These are phyloP conservation scores for Pentamera pediparva DNA, from an alignment of 53 echinoderm and acorn worm species.

Conservation along the genomic window DNA sequence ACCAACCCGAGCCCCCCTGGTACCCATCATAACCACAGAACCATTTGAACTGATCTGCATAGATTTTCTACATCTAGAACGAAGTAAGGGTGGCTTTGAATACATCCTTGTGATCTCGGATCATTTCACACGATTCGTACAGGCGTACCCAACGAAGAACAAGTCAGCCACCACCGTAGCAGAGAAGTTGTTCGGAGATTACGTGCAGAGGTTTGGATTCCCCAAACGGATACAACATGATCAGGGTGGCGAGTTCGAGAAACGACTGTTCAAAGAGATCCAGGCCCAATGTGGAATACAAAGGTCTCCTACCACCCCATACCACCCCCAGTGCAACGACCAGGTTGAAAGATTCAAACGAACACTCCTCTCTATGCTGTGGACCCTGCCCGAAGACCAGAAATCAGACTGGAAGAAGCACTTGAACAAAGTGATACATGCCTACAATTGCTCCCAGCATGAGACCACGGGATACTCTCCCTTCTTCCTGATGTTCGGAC, in stretches of 20 bases:
- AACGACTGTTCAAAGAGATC: slow-evolving; percentile 36
- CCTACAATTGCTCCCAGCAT: slow-evolving; percentile 46
- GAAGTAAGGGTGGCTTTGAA: slow-evolving; percentile 10
- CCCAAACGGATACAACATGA: slow-evolving; percentile 45
- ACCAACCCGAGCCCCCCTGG: not conserved
- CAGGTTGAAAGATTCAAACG: not conserved
- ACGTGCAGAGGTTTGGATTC: slow-evolving; percentile 31
- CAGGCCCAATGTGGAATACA: slow-evolving; percentile 1
- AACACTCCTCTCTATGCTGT: not conserved
- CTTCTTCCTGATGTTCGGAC: slow-evolving; percentile 38
- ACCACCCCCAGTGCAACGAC: too few species aligned
- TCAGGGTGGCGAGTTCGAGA: slow-evolving; percentile 60
- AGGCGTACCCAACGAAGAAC: slow-evolving; percentile 52
- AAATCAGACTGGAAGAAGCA: slow-evolving; percentile 13
- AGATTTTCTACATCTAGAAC: slow-evolving; percentile 14
- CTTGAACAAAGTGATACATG: slow-evolving; percentile 6
- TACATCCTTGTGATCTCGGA: slow-evolving; percentile 18
- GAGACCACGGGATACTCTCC: slow-evolving; percentile 52
- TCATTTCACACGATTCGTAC: slow-evolving; percentile 31
- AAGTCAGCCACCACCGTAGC: slow-evolving; percentile 48
- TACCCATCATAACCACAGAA: not conserved
- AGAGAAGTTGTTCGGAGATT: slow-evolving; percentile 48
- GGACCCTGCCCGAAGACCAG: slow-evolving; percentile 25
- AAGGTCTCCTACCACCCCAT: slow-evolving; percentile 17
- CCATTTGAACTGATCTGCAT: slow-evolving; percentile 13